A percentile compares a stretch with the other conserved stretches of the same genome.
These are phyloP conservation scores for Mechanitis messenoides DNA, from an alignment of 2,888 invertebrate species.

Conservation along the genomic window DNA sequence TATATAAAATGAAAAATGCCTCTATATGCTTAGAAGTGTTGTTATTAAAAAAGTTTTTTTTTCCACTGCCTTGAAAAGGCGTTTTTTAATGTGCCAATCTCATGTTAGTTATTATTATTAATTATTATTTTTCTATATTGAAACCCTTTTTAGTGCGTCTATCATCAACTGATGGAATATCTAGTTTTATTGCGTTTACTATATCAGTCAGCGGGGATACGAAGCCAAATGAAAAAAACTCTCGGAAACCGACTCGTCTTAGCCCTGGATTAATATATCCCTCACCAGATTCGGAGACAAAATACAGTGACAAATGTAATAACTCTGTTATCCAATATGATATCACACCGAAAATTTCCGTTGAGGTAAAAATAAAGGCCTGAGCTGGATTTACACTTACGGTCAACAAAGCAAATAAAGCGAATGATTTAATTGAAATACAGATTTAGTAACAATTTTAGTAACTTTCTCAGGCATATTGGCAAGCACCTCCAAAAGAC, in stretches of 20 bases:
- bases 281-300: slow-evolving; percentile 37
- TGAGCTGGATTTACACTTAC: background rate
- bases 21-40: no score
- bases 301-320: slow-evolving; percentile 43
- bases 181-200: slow-evolving; percentile 62
- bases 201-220: slow-evolving; percentile 56
- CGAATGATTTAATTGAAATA: no score
- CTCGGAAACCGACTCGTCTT: slow-evolving; percentile 45
- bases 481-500: slow-evolving; percentile 59
- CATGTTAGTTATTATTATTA: no score
- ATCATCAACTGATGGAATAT: slow-evolving; percentile 43
- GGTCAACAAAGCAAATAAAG: no score
- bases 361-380: slow-evolving; percentile 42
- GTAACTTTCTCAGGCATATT: slow-evolving; percentile 43
- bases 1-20: no score
- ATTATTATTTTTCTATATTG: no score
- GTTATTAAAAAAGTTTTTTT: no score
- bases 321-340: slow-evolving; percentile 60
- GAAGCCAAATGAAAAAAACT: slow-evolving; percentile 47
- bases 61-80: no score
- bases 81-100: no score
- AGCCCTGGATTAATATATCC: slow-evolving; percentile 48
- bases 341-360: slow-evolving; percentile 54
- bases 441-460: background rate
- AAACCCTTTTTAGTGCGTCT: slow-evolving; percentile 45